Percentiles rank a stretch among this genome's conserved stretches.
phyloP scores from a whole-genome alignment of 2,797 vertebrate genomes.

The Myripristis murdjan region DNA sequence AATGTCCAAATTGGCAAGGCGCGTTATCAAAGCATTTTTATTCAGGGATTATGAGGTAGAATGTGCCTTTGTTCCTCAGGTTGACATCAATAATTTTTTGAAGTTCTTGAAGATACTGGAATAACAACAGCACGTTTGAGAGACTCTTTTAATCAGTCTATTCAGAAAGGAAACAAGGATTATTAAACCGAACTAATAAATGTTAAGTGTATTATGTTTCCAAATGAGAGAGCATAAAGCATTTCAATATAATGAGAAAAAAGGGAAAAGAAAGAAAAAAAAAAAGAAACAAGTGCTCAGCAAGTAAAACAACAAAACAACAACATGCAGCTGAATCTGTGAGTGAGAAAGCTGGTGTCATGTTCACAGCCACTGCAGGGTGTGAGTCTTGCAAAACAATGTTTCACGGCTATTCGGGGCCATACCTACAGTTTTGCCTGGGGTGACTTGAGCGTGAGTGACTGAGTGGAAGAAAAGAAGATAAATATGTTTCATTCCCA shows the following conservation, averaged over 20 bases:
- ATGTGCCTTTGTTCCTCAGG: background rate
- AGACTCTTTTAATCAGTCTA: no score
- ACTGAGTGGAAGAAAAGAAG: conserved; percentile 24
- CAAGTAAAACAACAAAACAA: conserved; percentile 55
- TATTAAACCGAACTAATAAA: conserved; percentile 24
- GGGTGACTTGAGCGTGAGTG: conserved; percentile 40
- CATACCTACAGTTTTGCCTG: conserved; percentile 57
- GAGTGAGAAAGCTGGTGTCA: conserved; percentile 55
- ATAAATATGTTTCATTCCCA: conserved; percentile 46
- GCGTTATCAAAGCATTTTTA: no score
- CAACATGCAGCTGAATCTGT: conserved; percentile 36
- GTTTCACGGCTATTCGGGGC: conserved; percentile 44
- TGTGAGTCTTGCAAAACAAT: conserved; percentile 37
- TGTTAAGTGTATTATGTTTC: conserved; percentile 16
- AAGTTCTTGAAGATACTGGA: background rate
- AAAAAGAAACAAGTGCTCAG: conserved; percentile 38
- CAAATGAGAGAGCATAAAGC: conserved; percentile 3
- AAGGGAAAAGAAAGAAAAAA: no score
- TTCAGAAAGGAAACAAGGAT: background rate
- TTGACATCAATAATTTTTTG: background rate
- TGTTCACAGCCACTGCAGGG: conserved; percentile 64
- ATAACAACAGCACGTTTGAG: background rate
- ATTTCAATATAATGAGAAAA: no score
- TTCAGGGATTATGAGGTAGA: no score
- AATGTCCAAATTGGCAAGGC: background rate